phyloP scores from a whole-genome alignment of 2,797 vertebrate species.

The Onychomys leucogaster region DNA sequence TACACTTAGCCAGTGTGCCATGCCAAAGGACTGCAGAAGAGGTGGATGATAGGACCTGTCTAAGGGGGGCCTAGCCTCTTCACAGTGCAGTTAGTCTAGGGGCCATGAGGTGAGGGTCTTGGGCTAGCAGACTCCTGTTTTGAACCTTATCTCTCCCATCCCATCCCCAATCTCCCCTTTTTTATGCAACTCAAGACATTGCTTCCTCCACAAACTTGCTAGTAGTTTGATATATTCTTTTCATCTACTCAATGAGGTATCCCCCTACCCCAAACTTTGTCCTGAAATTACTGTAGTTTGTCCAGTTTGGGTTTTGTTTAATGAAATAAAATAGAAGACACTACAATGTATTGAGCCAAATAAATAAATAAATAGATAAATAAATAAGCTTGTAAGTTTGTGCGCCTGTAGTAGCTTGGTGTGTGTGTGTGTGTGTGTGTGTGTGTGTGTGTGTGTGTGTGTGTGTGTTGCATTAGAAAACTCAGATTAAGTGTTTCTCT shows the following conservation, averaged over 20 bases:
- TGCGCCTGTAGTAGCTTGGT: background rate
- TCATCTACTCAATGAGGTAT: background rate
- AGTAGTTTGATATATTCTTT: constrained; percentile 38
- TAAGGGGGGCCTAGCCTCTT: background rate
- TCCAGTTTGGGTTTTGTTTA: background rate
- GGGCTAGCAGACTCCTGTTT: background rate
- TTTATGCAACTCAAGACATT: background rate
- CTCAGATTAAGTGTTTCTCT: constrained; percentile 30
- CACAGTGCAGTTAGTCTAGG: background rate
- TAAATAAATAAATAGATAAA: background rate
- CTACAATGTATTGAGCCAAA: background rate
- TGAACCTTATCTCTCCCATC: background rate
- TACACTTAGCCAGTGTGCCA: background rate
- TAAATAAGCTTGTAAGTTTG: background rate
- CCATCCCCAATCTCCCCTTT: background rate
- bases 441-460: background rate
- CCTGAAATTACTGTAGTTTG: background rate
- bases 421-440: background rate
- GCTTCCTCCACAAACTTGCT: background rate
- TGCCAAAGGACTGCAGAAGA: background rate
- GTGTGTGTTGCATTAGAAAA: background rate
- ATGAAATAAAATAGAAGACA: constrained; percentile 27
- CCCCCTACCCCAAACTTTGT: background rate
- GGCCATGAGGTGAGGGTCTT: background rate
- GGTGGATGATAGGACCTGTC: background rate